Percentiles rank a stretch among this genome's conserved stretches.
phyloP scores from a whole-genome alignment of 2,888 invertebrate species.

The Epinotia ramella region DNA sequence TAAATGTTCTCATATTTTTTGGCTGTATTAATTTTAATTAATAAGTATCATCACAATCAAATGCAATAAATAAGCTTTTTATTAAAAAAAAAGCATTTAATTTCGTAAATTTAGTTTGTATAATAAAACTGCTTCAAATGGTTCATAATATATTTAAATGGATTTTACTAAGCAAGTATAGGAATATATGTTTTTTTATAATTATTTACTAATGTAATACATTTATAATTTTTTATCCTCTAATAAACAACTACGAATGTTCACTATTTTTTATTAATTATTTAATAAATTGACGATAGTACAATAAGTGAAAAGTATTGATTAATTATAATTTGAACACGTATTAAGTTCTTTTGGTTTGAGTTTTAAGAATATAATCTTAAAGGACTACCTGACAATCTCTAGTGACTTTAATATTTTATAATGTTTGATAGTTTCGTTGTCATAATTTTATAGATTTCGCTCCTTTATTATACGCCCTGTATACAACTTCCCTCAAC shows the following conservation, averaged over 20 bases:
- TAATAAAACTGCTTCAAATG: conserved; percentile 30
- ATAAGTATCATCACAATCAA: not conserved
- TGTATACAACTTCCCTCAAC: conserved; percentile 21
- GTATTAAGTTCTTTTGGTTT: conserved; percentile 46
- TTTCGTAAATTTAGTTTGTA: conserved; percentile 5
- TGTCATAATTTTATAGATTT: conserved; percentile 28
- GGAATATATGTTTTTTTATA: conserved; percentile 39
- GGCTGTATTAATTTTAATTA: not conserved
- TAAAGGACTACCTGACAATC: conserved; percentile 12
- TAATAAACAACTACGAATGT: conserved; percentile 58
- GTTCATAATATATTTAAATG: conserved; percentile 29
- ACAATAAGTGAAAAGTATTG: conserved; percentile 51
- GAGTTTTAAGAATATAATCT: conserved; percentile 17
- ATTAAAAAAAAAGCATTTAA: no score
- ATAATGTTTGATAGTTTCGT: conserved; percentile 28
- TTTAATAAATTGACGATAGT: conserved; percentile 54
- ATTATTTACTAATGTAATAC: conserved; percentile 43
- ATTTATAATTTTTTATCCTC: conserved; percentile 50
- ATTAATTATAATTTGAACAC: conserved; percentile 52
- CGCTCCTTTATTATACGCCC: conserved; percentile 21
- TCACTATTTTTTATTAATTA: conserved; percentile 54
- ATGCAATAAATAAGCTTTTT: not conserved
- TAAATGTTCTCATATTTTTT: not conserved
- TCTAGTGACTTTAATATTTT: not conserved
- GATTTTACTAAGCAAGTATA: conserved; percentile 29